phyloP scores from a whole-genome alignment of 2,888 invertebrate species.

The Torymus texanus region DNA sequence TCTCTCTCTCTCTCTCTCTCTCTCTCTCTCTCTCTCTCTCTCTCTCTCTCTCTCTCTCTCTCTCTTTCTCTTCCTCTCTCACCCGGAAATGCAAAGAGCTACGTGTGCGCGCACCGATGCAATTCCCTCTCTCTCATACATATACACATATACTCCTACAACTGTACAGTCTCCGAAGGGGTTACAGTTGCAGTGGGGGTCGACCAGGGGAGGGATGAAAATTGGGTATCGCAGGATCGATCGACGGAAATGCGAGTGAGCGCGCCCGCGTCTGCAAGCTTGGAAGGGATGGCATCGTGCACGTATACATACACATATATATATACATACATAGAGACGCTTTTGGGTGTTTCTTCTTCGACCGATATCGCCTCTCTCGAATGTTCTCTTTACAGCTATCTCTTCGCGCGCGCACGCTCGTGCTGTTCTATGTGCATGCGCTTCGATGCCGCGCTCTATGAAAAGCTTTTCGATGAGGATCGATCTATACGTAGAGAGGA shows the following conservation, averaged over 20 bases:
- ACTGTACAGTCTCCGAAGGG: no score
- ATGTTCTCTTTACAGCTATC: background rate
- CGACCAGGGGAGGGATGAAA: conserved; percentile 16
- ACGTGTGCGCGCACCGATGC: conserved; percentile 1
- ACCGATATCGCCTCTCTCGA: conserved; percentile 7
- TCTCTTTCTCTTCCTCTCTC: background rate
- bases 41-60: background rate
- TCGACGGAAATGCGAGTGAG: conserved; percentile 10
- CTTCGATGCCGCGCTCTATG: background rate
- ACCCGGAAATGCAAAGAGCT: conserved; percentile 55
- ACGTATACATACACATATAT: no score
- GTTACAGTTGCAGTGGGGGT: background rate
- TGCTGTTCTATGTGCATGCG: background rate
- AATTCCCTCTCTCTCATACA: background rate
- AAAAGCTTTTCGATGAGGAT: background rate
- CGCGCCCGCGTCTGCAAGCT: background rate
- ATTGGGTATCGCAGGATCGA: conserved; percentile 47
- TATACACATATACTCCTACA: no score
- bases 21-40: no score
- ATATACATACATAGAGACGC: no score
- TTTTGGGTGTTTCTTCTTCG: no score
- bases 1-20: no score
- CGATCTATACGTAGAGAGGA: background rate
- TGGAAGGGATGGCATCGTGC: no score
- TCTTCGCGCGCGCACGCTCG: background rate